Base-by-base conservation (phyloP, 2,888 invertebrate genomes). In the Fragum fragum region DNA sequence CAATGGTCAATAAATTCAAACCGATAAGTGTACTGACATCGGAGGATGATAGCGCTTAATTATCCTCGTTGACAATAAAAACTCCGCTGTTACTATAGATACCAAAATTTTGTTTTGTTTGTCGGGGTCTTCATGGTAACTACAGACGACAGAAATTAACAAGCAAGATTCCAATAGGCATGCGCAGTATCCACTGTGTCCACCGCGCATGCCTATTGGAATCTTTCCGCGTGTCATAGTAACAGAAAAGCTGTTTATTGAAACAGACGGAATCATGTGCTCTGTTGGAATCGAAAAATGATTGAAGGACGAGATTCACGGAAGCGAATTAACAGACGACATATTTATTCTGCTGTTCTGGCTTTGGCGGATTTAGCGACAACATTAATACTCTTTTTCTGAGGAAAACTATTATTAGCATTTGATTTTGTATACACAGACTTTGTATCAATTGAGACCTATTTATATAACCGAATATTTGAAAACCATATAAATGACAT, bases 171-270 rank as follows among this genome's bases (percentile, higher is more conserved):
- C 47, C 47, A 47, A 47, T 47, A 47, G 47, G 47, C 47, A 47
- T 47, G 47, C 47, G 47, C 47, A 47, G 47, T 18, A 9, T 47
- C 39, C 39, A 23, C 66, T 23, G 47, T 18, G 5, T 47, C 39
- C 39, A 23, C 66, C 5, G 42, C 66, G 66, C 66, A 66, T 66
- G 66, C 66, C 39, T 66, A 66, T 66, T 66, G 66, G 66, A 66
- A 32, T 61, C 57, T 14, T 61, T 32, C 23, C n/a, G 42, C 39
- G 14, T 42, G 39, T 42, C 66, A 39, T 66, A 66, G 66, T 42
- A 42, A 66, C 42, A 42, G 66, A 66, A 36, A 66, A 39, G 66
- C 42, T 42, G 66, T 36, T 42, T 16, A 32, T 61, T 36, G 66
- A 66, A 66, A 42, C 66, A 66, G 66, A 66, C 23, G 26, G 14